Conservation (phyloP, 2,797 vertebrate species). For the Aythya fuligula region DNA sequence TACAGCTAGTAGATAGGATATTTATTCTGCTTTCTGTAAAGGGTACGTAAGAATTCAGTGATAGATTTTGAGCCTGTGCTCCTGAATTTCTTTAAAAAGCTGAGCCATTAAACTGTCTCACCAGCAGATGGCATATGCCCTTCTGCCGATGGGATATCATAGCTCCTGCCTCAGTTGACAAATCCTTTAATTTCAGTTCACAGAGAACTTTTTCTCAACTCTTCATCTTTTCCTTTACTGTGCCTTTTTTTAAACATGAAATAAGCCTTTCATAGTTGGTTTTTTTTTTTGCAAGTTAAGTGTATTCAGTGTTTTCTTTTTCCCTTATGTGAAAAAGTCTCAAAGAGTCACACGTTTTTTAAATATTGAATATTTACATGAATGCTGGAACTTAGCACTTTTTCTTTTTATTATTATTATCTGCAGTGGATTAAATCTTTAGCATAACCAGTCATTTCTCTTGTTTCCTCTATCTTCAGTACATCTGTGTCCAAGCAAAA, state of each 20-base stretch:
- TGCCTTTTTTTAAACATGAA: background rate
- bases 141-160: background rate
- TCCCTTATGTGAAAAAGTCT: background rate
- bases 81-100: background rate
- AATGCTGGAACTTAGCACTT: background rate
- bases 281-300: background rate
- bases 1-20: background rate
- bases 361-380: background rate
- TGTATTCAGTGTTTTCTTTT: background rate
- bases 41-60: background rate
- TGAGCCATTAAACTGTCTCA: slow-evolving; percentile 69
- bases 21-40: background rate
- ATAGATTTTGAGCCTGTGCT: background rate
- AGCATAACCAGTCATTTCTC: background rate
- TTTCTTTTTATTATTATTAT: background rate
- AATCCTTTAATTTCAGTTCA: background rate
- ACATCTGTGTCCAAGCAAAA: background rate
- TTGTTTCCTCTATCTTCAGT: background rate
- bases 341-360: background rate
- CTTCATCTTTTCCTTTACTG: background rate
- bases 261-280: background rate
- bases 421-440: background rate
- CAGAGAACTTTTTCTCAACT: background rate
- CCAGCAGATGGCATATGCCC: slow-evolving; percentile 69
- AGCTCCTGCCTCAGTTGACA: background rate